Percentiles rank a stretch among this genome's conserved stretches.
Conservation (phyloP, 2,113 vertebrate species). For the Menura novaehollandiae region DNA sequence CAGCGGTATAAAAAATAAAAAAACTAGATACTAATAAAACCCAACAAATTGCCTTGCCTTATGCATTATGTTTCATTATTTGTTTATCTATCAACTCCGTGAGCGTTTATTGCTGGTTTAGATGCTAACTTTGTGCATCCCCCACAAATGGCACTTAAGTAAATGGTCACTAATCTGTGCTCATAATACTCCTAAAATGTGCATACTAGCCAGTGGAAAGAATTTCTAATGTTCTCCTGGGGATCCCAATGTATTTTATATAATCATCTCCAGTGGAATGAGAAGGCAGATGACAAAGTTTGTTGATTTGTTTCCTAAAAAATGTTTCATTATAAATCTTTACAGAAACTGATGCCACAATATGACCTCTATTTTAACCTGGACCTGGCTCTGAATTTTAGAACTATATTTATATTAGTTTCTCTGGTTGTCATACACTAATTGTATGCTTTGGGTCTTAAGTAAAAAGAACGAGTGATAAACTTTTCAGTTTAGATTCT, state of each 20-base stretch:
- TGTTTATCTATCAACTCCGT: neutral
- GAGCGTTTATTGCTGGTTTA: neutral
- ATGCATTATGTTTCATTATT: neutral
- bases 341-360: neutral
- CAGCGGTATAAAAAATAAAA: neutral
- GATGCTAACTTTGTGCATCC: neutral
- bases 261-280: neutral
- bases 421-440: neutral
- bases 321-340: neutral
- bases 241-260: neutral
- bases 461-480: neutral
- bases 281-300: neutral
- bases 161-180: neutral
- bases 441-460: neutral
- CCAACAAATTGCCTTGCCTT: neutral
- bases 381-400: neutral
- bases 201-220: neutral
- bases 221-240: neutral
- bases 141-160: neutral
- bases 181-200: neutral
- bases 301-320: neutral
- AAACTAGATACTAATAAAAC: neutral
- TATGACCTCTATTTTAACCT: neutral
- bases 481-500: neutral
- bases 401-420: neutral